Conservation (phyloP, 1,140 invertebrate genomes). For the Drosophila nebulosa region DNA sequence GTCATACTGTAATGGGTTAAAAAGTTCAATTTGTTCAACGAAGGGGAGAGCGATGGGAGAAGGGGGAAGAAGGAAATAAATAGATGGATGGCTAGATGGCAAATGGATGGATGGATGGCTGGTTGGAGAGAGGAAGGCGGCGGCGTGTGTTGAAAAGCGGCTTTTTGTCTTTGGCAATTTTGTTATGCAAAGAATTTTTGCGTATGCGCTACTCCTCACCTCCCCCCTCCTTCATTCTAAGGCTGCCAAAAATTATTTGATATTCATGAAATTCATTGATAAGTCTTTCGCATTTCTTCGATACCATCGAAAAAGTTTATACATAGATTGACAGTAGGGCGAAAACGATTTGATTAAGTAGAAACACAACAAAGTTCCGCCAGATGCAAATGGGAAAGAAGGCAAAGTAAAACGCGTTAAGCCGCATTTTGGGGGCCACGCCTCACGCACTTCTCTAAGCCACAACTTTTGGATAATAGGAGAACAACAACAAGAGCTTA, state of each 20-base stretch:
- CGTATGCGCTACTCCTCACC: too few species aligned
- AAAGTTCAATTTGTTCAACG: constrained; percentile 72
- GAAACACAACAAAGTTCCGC: constrained; percentile 8
- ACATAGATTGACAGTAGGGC: constrained; percentile 46
- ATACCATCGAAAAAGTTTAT: constrained; percentile 28
- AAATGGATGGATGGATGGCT: neutral
- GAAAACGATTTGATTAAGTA: constrained; percentile 32
- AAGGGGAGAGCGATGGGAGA: too few species aligned
- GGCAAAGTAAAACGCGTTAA: neutral
- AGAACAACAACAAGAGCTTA: neutral
- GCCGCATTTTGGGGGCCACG: neutral
- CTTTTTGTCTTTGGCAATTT: constrained; percentile 52
- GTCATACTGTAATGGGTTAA: constrained; percentile 64
- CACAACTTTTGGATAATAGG: neutral
- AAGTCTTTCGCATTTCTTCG: constrained; percentile 40
- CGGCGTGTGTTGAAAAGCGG: constrained; percentile 27
- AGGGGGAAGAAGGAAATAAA: neutral
- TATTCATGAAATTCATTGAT: constrained; percentile 78
- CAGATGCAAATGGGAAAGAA: neutral
- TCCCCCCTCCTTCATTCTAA: too few species aligned
- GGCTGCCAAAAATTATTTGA: constrained; percentile 54
- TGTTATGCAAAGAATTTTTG: constrained; percentile 31
- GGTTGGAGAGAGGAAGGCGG: too few species aligned
- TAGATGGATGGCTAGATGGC: neutral
- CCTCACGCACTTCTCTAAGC: neutral